Evolutionary conservation across 2,797 vertebrate species (phyloP), one percentile per base, ranked within the genome.

Genomic region (Spondyliosoma cantharus): DNA sequence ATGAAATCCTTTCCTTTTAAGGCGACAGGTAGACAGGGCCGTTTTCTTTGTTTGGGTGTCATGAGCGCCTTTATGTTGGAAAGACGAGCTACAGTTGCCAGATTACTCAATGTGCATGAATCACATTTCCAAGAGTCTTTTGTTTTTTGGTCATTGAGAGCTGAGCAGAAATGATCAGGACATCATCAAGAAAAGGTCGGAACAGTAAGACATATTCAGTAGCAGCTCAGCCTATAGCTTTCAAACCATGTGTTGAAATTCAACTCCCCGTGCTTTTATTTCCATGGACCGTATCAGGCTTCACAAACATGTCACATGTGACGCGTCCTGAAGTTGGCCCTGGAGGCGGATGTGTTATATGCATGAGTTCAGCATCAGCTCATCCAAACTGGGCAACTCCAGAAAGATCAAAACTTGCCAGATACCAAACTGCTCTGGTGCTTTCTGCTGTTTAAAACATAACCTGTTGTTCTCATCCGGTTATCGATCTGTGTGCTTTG

Each of bases 401-500:
- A 15, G 20, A 37, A 76, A 43, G 46, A 60, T 49, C 6, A 42
- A 29, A 79, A 50, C 42, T 53, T 14, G 13, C 24, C 22, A n/a
- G 37, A 58, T 22, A 8, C 32, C 66, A 62, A 78, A 83, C 22
- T 42, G 32, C 58, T 73, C 27, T 62, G 1, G 20, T 60, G 63
- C 75, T 29, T 32, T 70, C 63, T 50, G 48, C 76, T 90, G 86
- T 90, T 92, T 91, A 86, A 92, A 90, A 74, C 87, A 82, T 82
- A 91, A 91, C 90, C 81, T 82, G 89, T 87, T 86, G 81, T 87
- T 90, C 82, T 74, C 57, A 78, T 89, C 69, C 71, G 32, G 2
- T 24, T 85, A 91, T 93, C 85, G 89, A 93, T 89, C 79, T 86
- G 84, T 89, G 59, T 89, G 79, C 84, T 81, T 77, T 87, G 90